A percentile compares a stretch with the other conserved stretches of the same genome.
These are phyloP conservation scores for Harpagifer antarcticus DNA, from an alignment of 2,797 vertebrate genomes.

Conservation along the genomic window DNA sequence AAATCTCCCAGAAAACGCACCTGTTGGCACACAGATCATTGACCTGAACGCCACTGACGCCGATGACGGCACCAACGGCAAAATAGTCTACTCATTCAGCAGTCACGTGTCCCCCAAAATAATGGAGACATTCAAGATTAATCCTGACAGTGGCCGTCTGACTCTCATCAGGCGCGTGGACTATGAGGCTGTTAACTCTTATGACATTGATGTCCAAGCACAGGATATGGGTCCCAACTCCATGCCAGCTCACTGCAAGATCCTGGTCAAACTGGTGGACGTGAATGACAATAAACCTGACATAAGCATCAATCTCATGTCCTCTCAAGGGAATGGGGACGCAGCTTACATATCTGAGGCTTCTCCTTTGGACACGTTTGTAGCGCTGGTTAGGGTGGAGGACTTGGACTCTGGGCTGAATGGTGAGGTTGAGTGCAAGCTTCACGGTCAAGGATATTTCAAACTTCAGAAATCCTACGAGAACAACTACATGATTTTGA, in stretches of 20 bases:
- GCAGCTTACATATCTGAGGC: conserved; percentile 93
- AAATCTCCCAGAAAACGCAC: conserved; percentile 90
- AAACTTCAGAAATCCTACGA: conserved; percentile 95
- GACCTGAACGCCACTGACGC: conserved; percentile 96
- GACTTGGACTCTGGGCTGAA: conserved; percentile 94
- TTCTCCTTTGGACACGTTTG: conserved; percentile 92
- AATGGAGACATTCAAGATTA: conserved; percentile 93
- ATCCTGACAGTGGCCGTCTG: conserved; percentile 91
- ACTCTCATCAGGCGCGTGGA: conserved; percentile 93
- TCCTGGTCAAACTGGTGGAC: conserved; percentile 94
- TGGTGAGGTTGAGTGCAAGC: conserved; percentile 92
- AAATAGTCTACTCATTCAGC: conserved; percentile 95
- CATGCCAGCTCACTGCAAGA: conserved; percentile 97
- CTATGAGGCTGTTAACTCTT: conserved; percentile 91
- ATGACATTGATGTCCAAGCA: conserved; percentile 95
- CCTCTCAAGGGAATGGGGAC: conserved; percentile 91
- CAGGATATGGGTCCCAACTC: conserved; percentile 98
- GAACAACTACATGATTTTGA: conserved; percentile 97
- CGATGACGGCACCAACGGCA: conserved; percentile 95
- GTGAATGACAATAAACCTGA: conserved; percentile 98
- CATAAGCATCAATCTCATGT: conserved; percentile 94
- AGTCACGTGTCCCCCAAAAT: conserved; percentile 95
- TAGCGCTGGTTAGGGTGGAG: conserved; percentile 94
- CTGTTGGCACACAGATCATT: conserved; percentile 90
- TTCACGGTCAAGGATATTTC: conserved; percentile 95